phyloP scores from a whole-genome alignment of 2,113 vertebrate species.

The Siphamia tubifer region DNA sequence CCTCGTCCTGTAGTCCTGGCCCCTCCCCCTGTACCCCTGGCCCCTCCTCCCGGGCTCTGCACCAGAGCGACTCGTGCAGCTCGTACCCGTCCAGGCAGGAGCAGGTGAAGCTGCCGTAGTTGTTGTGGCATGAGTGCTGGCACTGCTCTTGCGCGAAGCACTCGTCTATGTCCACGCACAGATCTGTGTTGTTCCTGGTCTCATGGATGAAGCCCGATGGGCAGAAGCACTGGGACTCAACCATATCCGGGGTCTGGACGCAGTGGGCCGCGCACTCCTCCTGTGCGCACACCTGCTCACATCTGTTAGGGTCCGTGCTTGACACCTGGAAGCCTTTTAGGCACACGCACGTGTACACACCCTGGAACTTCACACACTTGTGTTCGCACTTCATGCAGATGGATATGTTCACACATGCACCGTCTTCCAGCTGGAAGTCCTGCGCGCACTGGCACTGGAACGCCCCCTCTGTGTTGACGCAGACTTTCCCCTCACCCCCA shows the following conservation, averaged over 20 bases:
- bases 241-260: fast-evolving
- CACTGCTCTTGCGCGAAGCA: not conserved
- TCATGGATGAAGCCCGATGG: conserved; percentile 33
- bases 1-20: too few relatives aligned
- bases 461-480: not conserved
- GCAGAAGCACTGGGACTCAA: conserved; percentile 57
- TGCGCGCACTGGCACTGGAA: conserved; percentile 29
- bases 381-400: conserved; percentile 54
- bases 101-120: conserved; percentile 31
- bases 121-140: conserved; percentile 26
- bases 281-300: conserved; percentile 12
- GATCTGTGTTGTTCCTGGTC: fast-evolving
- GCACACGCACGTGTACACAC: conserved; percentile 24
- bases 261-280: conserved; percentile 10
- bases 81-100: conserved; percentile 4
- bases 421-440: not conserved
- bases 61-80: not conserved
- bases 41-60: not conserved
- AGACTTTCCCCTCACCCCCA: not conserved
- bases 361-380: not conserved
- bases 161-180: conserved; percentile 54
- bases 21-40: too few relatives aligned
- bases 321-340: conserved; percentile 16
- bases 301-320: conserved; percentile 6
- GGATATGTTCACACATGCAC: not conserved